Conservation (phyloP, 37 sponge, comb jelly and placozoan species). For the Diacarnus erythraeanus region DNA sequence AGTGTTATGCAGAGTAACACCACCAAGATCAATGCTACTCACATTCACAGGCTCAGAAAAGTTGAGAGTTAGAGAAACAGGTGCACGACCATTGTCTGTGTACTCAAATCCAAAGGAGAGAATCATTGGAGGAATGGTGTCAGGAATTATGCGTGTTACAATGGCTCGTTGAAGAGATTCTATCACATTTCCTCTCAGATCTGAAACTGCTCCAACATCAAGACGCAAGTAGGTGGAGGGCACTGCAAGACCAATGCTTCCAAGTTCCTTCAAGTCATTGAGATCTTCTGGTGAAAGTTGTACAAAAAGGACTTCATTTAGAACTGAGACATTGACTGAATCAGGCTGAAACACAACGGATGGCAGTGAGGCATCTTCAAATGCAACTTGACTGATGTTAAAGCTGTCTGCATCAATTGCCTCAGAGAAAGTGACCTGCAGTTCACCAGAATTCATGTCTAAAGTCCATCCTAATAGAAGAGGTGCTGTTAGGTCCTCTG, state of each 20-base stretch:
- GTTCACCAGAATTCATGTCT: conserved; percentile 75
- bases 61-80: conserved; percentile 56
- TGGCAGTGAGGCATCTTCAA: conserved; percentile 25
- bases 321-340: conserved; percentile 23
- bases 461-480: conserved; percentile 48
- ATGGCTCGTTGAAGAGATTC: neutral
- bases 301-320: conserved; percentile 33
- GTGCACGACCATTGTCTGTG: conserved; percentile 54
- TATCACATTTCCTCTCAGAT: conserved; percentile 65
- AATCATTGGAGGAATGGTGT: conserved; percentile 55
- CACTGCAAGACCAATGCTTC: conserved; percentile 52
- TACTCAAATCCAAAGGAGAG: conserved; percentile 60
- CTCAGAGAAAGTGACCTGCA: conserved; percentile 80
- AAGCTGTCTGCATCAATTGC: conserved; percentile 53
- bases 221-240: conserved; percentile 58
- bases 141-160: conserved; percentile 42
- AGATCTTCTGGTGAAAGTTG: conserved; percentile 59
- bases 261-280: conserved; percentile 65
- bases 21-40: conserved; percentile 42
- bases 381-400: conserved; percentile 43
- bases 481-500: conserved; percentile 58
- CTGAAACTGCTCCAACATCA: conserved; percentile 59
- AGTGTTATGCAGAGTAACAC: conserved; percentile 58
- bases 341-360: conserved; percentile 26
- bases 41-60: conserved; percentile 80